A percentile compares a stretch with the other conserved stretches of the same genome.
These are phyloP conservation scores for Channa maculata DNA, from an alignment of 2,113 vertebrate genomes.

Conservation along the genomic window DNA sequence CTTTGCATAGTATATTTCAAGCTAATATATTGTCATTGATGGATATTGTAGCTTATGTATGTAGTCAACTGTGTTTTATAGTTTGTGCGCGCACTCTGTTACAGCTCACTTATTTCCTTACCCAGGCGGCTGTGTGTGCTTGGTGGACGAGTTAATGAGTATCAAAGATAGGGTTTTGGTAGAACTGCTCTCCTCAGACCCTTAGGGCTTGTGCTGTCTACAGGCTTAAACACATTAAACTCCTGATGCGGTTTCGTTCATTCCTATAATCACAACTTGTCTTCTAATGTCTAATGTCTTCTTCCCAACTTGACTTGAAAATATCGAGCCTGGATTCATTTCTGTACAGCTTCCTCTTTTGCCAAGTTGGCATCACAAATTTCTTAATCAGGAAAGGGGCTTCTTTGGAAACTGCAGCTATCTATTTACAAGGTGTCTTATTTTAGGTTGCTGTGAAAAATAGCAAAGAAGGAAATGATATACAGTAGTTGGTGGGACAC, in stretches of 20 bases:
- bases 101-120: slow-evolving; percentile 35
- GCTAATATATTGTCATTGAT: no score
- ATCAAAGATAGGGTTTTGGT: slow-evolving; percentile 47
- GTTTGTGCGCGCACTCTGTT: slow-evolving; percentile 16
- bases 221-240: slow-evolving; percentile 26
- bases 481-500: no score
- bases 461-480: no score
- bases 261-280: neutral
- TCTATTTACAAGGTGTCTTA: no score
- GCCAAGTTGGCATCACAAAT: neutral
- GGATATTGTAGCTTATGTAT: no score
- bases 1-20: no score
- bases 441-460: no score
- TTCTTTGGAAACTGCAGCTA: no score
- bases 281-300: no score
- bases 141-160: slow-evolving; percentile 36
- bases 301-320: no score
- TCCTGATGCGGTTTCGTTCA: slow-evolving; percentile 1
- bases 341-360: neutral
- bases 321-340: neutral
- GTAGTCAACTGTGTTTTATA: neutral
- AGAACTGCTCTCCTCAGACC: slow-evolving; percentile 31
- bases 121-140: slow-evolving; percentile 17
- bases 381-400: neutral
- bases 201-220: slow-evolving; percentile 11